Conservation (phyloP, 2,797 vertebrate genomes). For the Sphenodon punctatus region DNA sequence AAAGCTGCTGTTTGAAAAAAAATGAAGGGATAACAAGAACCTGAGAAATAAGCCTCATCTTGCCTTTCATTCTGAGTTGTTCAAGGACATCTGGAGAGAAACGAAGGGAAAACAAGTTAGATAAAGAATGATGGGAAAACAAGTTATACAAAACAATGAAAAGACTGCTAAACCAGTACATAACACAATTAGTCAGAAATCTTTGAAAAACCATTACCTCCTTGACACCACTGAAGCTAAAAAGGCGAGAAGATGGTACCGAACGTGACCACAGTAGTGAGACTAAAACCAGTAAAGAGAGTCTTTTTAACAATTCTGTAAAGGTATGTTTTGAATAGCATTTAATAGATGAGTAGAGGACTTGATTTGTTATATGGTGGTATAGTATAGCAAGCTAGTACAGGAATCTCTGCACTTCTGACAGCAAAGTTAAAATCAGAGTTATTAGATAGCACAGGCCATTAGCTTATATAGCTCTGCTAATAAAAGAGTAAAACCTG, state of each 20-base stretch:
- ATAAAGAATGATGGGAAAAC: conserved; percentile 4
- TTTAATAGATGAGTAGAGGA: neutral
- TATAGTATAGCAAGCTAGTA: neutral
- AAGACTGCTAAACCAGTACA: neutral
- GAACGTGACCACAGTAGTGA: neutral
- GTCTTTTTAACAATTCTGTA: too few species aligned
- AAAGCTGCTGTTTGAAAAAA: too few species aligned
- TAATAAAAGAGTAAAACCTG: neutral
- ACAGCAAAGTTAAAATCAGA: neutral
- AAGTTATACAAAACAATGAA: neutral
- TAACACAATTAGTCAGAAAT: neutral
- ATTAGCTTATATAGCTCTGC: neutral
- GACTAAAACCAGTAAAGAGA: neutral
- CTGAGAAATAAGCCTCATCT: neutral
- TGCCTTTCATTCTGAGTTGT: neutral
- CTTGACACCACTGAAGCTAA: neutral
- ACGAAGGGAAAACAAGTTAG: neutral
- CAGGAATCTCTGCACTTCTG: neutral
- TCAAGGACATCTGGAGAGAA: conserved; percentile 1
- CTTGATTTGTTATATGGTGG: neutral
- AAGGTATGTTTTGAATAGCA: neutral
- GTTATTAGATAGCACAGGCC: neutral
- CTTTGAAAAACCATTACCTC: neutral
- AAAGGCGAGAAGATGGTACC: neutral
- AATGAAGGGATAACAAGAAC: neutral